phyloP scores from a whole-genome alignment of 2,888 invertebrate species.

The Cetonia aurata region DNA sequence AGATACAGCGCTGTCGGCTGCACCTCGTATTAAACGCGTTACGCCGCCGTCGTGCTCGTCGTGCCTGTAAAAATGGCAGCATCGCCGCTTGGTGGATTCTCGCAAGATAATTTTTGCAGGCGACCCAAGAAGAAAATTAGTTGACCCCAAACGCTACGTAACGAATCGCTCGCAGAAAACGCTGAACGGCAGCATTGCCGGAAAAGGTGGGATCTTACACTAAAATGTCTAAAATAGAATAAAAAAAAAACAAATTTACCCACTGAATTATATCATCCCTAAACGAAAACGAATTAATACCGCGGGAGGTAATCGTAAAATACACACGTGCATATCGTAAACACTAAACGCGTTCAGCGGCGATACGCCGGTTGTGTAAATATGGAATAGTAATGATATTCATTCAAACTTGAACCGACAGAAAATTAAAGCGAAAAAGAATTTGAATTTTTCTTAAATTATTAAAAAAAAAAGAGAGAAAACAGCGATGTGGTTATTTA shows the following conservation, averaged over 20 bases:
- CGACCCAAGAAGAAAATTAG: constrained; percentile 71
- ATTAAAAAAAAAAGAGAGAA: constrained; percentile 6
- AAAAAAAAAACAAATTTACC: no score
- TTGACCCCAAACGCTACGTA: constrained; percentile 67
- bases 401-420: no score
- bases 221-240: no score
- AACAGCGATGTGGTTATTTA: constrained; percentile 3
- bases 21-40: constrained; percentile 62
- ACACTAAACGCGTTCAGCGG: no score
- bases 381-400: no score
- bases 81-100: constrained; percentile 65
- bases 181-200: constrained; percentile 60
- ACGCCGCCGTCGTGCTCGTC: constrained; percentile 59
- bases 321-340: no score
- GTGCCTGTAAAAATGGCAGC: constrained; percentile 71
- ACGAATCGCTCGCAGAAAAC: constrained; percentile 62
- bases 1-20: constrained; percentile 58
- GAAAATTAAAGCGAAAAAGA: no score
- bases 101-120: constrained; percentile 68
- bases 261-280: no score
- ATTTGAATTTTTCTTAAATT: not conserved
- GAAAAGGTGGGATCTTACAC: constrained; percentile 61
- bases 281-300: no score
- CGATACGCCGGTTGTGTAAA: no score
- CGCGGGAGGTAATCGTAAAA: no score